Percentiles rank a stretch among this genome's conserved stretches.
phyloP scores from a whole-genome alignment of 2,888 invertebrate genomes.

The Acrocera orbiculus region DNA sequence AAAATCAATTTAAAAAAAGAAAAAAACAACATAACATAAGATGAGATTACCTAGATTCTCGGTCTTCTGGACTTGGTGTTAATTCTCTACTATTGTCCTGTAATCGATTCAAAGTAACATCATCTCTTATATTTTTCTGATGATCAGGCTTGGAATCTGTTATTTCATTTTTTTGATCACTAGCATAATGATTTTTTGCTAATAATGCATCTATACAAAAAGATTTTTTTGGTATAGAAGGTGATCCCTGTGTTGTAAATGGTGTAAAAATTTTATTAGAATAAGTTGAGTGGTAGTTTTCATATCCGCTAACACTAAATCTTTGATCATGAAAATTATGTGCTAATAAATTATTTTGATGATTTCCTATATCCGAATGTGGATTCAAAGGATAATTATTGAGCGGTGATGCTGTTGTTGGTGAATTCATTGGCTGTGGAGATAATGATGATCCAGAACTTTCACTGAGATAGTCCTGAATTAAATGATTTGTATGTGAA shows the following conservation, averaged over 20 bases:
- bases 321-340: conserved; percentile 10
- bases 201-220: conserved; percentile 83
- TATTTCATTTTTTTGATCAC: conserved; percentile 17
- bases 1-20: no score
- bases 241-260: conserved; percentile 8
- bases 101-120: conserved; percentile 28
- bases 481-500: conserved; percentile 17
- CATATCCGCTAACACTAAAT: conserved; percentile 9
- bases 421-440: conserved; percentile 14
- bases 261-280: conserved; percentile 3
- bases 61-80: conserved; percentile 31
- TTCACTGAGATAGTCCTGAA: conserved; percentile 23
- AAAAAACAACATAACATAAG: no score
- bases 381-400: conserved; percentile 6
- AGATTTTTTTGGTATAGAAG: conserved; percentile 41
- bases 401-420: not conserved
- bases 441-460: conserved; percentile 19
- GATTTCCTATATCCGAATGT: conserved; percentile 7
- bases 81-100: conserved; percentile 27
- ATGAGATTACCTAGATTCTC: conserved; percentile 30
- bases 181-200: conserved; percentile 37
- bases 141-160: conserved; percentile 2
- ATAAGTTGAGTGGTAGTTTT: conserved; percentile 8
- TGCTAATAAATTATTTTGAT: no score
- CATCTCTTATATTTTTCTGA: conserved; percentile 21